Conservation (phyloP, 2,113 vertebrate genomes). For the Dermatemys mawii region DNA sequence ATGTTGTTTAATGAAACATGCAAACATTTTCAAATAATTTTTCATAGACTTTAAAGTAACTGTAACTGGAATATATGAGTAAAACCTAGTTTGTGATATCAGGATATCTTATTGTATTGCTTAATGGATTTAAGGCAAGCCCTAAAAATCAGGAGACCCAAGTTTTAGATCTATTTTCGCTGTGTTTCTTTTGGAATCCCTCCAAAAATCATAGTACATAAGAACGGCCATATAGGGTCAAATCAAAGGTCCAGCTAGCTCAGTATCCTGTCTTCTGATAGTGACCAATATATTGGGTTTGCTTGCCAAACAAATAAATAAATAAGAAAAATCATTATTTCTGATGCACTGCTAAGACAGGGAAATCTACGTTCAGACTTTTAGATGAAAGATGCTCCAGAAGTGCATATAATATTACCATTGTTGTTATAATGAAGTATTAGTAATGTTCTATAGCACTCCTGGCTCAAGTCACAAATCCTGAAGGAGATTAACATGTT, state of each 20-base stretch:
- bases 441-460: background rate
- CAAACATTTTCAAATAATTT: background rate
- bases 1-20: background rate
- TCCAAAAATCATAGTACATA: background rate
- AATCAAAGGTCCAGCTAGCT: no score
- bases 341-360: background rate
- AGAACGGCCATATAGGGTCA: no score
- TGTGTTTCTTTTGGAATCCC: background rate
- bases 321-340: background rate
- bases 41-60: background rate
- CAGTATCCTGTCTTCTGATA: background rate
- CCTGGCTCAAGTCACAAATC: constrained; percentile 12
- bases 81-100: background rate
- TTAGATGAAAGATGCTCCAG: background rate
- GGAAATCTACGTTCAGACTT: background rate
- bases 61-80: background rate
- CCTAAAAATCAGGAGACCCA: background rate
- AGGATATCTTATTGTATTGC: background rate
- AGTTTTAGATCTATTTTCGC: background rate
- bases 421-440: background rate
- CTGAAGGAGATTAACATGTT: background rate
- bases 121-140: background rate
- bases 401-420: background rate
- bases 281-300: background rate
- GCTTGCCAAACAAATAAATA: background rate